Conservation (phyloP, 2,797 vertebrate species). For the Mustela erminea region DNA sequence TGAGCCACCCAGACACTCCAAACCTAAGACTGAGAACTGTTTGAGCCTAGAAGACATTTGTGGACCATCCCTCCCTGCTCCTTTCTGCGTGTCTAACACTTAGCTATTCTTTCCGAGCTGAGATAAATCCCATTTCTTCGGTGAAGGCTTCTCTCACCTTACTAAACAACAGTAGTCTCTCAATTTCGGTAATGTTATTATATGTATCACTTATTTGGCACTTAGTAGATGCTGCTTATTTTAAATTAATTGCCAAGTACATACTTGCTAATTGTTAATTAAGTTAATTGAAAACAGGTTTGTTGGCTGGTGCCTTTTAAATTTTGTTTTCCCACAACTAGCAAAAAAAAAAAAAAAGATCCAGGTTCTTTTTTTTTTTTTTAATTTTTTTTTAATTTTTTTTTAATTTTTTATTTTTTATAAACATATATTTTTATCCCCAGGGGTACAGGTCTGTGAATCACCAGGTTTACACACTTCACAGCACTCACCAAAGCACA, state of each 20-base stretch:
- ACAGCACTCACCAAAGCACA: no score
- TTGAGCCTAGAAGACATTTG: not conserved
- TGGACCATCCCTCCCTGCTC: accelerated
- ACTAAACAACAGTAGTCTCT: not conserved
- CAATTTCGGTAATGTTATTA: not conserved
- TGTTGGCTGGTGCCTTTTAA: not conserved
- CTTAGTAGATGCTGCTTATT: not conserved
- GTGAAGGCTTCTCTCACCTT: not conserved
- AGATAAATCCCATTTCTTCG: not conserved
- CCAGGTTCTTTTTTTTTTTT: not conserved
- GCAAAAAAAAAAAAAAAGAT: not conserved
- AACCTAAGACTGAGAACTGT: not conserved
- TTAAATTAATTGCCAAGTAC: slow-evolving; percentile 15
- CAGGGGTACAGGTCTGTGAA: no score
- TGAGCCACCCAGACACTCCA: no score
- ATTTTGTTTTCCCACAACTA: not conserved
- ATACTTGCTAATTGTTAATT: slow-evolving; percentile 8
- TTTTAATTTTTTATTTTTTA: no score
- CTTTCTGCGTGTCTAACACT: not conserved
- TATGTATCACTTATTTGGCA: not conserved
- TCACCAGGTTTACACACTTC: no score
- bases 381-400: no score
- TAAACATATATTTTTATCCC: no score
- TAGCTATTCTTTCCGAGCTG: not conserved
- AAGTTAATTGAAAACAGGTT: slow-evolving; percentile 21